Base-by-base conservation (phyloP, 2,113 vertebrate genomes). In the Catharus bicknelli region DNA sequence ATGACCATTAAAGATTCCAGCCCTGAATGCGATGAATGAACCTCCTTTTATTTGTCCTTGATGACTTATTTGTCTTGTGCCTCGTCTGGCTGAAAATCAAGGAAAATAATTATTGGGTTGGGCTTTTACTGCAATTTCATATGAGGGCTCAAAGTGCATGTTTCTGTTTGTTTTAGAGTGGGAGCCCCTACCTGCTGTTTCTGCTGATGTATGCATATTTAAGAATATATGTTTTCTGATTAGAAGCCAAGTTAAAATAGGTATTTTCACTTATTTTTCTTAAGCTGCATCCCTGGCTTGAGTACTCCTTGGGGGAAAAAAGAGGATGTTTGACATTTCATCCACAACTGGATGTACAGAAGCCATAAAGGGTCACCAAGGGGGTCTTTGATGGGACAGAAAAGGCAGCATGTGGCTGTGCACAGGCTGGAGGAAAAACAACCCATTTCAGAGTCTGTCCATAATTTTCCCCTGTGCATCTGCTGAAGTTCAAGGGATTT, bases 41-140 rank as follows among this genome's bases (percentile, higher is more conserved):
- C 85, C 90, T 96, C 82, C 75, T 95, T 96, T 96, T 96, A 96
- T 96, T 96, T 96, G 94, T 93, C 93, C 94, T 96, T 90, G 87
- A 95, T 96, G 95, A 95, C 95, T 94, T 92, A 90, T 96, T 96
- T 95, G 94, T 95, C 95, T 96, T 96, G 94, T 95, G 95, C 91
- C 93, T 96, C 0, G 4, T 86, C 90, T 94, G 94, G 94, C 96
- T 94, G 78, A 66, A 96, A 96, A 95, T 96, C 94, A 96, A 96
- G 94, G 79, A 96, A 96, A 95, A 95, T 92, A 95, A 95, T 92
- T 87, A 90, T 90, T 92, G 93, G 93, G 93, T 83, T 94, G 94
- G 95, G 79, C 82, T 96, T 96, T 94, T 96, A 94, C 79, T 92
- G 96, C 95, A 83, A 94, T 90, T 95, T 91, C 82, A 61, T 81